phyloP scores from a whole-genome alignment of 1,140 invertebrate species.

The Carposina sasakii region DNA sequence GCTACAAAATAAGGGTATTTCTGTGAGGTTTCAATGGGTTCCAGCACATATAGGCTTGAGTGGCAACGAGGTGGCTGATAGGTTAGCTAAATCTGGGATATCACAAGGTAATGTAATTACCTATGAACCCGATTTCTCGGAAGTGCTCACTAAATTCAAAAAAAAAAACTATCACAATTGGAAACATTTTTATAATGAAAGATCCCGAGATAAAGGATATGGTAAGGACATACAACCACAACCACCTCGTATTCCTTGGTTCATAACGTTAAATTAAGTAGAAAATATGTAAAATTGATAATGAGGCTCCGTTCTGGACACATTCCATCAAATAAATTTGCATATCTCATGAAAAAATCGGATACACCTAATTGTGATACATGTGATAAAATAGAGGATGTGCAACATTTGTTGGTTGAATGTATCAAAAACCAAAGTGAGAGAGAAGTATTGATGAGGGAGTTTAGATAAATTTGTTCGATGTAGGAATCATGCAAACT shows the following conservation, averaged over 20 bases:
- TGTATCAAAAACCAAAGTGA: background rate
- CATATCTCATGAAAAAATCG: background rate
- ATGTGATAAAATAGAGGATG: background rate
- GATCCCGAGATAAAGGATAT: conserved; percentile 3
- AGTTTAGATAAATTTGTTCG: too few relatives aligned
- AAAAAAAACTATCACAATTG: background rate
- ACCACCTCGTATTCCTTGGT: conserved; percentile 7
- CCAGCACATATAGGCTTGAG: conserved; percentile 17
- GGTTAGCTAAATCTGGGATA: conserved; percentile 4
- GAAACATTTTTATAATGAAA: conserved; percentile 7
- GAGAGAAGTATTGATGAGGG: too few relatives aligned
- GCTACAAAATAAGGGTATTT: background rate
- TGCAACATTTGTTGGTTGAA: background rate
- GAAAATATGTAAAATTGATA: background rate
- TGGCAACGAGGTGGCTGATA: conserved; percentile 19
- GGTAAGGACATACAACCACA: conserved; percentile 5
- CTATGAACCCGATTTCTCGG: background rate
- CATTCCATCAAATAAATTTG: conserved; percentile 1
- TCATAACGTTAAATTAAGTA: background rate
- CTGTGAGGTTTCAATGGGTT: conserved; percentile 15
- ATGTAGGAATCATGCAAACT: too few relatives aligned
- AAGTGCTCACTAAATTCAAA: background rate
- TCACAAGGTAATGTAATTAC: background rate
- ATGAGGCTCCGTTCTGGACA: background rate
- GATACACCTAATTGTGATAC: background rate